Evolutionary conservation across 2,797 vertebrate genomes (phyloP).

Genomic region (Poecilia velifera): DNA sequence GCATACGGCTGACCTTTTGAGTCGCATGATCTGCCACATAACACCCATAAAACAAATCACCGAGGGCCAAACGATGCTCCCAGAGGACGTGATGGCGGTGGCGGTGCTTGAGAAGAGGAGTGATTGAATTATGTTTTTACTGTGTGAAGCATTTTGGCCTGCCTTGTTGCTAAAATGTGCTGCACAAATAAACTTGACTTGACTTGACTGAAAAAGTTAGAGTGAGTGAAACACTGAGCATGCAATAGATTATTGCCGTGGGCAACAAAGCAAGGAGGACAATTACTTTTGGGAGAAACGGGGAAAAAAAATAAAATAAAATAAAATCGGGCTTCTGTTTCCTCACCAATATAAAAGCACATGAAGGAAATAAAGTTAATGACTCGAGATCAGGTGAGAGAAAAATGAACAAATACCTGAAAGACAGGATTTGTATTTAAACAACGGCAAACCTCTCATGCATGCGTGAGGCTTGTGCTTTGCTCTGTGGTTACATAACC

Average conservation of each 20-base stretch:
- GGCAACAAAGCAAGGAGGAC: slow-evolving; percentile 69
- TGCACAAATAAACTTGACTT: too few species aligned
- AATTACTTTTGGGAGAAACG: slow-evolving; percentile 66
- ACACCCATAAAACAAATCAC: slow-evolving; percentile 44
- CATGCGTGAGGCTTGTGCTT: slow-evolving; percentile 22
- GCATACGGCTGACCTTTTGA: slow-evolving; percentile 42
- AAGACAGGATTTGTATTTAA: slow-evolving; percentile 30
- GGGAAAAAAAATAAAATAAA: slow-evolving; percentile 20
- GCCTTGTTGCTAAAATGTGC: too few species aligned
- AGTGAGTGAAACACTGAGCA: slow-evolving; percentile 49
- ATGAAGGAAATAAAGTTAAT: slow-evolving; percentile 36
- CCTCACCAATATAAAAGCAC: slow-evolving; percentile 27
- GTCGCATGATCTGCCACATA: slow-evolving; percentile 32
- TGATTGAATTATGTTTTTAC: slow-evolving; percentile 16
- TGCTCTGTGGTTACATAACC: slow-evolving; percentile 61
- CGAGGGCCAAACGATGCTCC: slow-evolving; percentile 52
- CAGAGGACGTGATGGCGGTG: slow-evolving; percentile 19
- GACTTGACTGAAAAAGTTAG: slow-evolving; percentile 23
- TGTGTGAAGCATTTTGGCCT: too few species aligned
- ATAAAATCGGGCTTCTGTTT: slow-evolving; percentile 35
- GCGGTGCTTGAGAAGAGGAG: slow-evolving; percentile 23
- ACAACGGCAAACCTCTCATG: slow-evolving; percentile 38
- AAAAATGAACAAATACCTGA: slow-evolving; percentile 12
- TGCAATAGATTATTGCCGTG: slow-evolving; percentile 71
- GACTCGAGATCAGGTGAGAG: slow-evolving; percentile 34